phyloP scores from a whole-genome alignment of 2,797 vertebrate genomes.

The Poeciliopsis turneri region DNA sequence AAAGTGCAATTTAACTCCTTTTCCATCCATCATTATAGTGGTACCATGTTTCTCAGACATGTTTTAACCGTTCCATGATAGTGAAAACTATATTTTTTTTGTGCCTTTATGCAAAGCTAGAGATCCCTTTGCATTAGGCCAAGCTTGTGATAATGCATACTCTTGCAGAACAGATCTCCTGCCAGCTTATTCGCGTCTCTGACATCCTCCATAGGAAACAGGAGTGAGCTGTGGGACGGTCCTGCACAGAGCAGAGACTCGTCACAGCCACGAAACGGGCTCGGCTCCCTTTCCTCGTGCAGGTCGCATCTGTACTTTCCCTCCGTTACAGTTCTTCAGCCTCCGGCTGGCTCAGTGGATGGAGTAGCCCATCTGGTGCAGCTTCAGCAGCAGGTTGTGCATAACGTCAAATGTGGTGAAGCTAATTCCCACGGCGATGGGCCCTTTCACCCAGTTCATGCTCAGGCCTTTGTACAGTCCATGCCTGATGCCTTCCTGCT shows the following conservation, averaged over 20 bases:
- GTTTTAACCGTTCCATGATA: not conserved
- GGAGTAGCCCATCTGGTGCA: constrained; percentile 74
- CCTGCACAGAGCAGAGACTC: constrained; percentile 18
- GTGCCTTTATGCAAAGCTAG: constrained; percentile 12
- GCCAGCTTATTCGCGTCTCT: constrained; percentile 23
- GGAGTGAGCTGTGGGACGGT: constrained; percentile 17
- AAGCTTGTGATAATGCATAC: constrained; percentile 4
- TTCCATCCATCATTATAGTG: not conserved
- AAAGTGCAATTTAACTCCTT: constrained; percentile 40
- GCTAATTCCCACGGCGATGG: constrained; percentile 93
- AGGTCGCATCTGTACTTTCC: constrained; percentile 29
- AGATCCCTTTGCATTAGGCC: constrained; percentile 17
- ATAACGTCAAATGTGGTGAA: constrained; percentile 94
- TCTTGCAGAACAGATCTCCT: constrained; percentile 1
- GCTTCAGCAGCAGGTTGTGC: constrained; percentile 87
- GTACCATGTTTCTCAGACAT: not conserved
- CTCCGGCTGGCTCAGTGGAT: constrained; percentile 73
- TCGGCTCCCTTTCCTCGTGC: constrained; percentile 3
- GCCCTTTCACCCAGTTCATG: constrained; percentile 99
- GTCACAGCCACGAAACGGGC: constrained; percentile 9
- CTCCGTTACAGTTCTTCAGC: not conserved
- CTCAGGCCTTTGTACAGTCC: constrained; percentile 97
- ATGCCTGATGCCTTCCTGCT: constrained; percentile 86
- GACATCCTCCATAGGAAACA: constrained; percentile 18
- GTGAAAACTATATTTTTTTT: not conserved